A percentile compares a stretch with the other conserved stretches of the same genome.
These are phyloP conservation scores for Brevimyrus niger DNA, from an alignment of 2,113 vertebrate species.

Conservation along the genomic window DNA sequence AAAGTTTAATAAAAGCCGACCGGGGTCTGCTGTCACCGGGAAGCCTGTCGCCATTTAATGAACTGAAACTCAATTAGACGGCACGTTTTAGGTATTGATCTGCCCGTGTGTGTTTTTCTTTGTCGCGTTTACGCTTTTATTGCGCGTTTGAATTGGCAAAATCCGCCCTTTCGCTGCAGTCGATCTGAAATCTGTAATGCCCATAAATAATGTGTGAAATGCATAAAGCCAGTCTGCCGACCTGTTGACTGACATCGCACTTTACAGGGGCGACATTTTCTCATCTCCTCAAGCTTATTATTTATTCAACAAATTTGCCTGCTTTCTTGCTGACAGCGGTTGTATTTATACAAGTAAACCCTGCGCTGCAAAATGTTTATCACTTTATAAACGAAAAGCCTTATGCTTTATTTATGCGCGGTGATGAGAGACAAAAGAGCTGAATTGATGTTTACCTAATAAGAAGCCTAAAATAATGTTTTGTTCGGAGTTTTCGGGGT, in stretches of 20 bases:
- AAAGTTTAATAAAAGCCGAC: constrained; percentile 24
- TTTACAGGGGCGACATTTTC: constrained; percentile 64
- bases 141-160: constrained; percentile 14
- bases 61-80: constrained; percentile 19
- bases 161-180: constrained; percentile 16
- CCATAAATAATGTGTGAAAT: constrained; percentile 22
- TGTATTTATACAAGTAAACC: constrained; percentile 75
- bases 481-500: constrained; percentile 67
- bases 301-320: constrained; percentile 75
- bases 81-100: constrained; percentile 16
- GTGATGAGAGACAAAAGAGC: constrained; percentile 65
- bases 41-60: constrained; percentile 21
- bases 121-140: constrained; percentile 4
- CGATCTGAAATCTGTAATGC: constrained; percentile 4
- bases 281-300: constrained; percentile 71
- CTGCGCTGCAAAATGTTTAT: constrained; percentile 75
- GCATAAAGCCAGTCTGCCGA: constrained; percentile 46
- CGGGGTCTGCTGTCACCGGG: not conserved
- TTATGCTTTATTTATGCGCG: constrained; percentile 83
- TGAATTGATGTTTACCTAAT: constrained; percentile 81
- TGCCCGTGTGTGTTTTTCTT: not conserved
- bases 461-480: constrained; percentile 69
- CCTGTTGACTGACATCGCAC: constrained; percentile 58
- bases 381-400: constrained; percentile 75
- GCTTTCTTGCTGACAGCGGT: constrained; percentile 77